Evolutionary conservation across 2,797 vertebrate genomes (phyloP).

Genomic region (Xerus rutilus): DNA sequence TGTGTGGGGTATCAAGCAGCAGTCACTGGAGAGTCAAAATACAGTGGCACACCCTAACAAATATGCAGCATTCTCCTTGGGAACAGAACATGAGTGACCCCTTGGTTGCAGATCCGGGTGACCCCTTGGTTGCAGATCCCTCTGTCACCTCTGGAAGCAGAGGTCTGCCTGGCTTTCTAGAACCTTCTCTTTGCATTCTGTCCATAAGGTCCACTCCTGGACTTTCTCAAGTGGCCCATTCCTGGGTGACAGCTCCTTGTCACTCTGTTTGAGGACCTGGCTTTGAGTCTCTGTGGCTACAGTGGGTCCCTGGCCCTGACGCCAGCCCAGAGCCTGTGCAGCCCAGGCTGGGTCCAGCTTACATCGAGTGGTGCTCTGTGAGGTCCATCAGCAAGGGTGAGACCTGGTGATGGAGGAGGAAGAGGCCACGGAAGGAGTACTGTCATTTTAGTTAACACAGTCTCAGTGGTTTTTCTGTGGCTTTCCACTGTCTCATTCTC

Average conservation of each 20-base stretch:
- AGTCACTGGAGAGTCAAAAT: neutral
- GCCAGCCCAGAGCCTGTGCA: neutral
- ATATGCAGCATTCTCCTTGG: neutral
- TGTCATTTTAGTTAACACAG: neutral
- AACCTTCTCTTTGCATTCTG: too few species aligned
- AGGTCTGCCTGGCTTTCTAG: neutral
- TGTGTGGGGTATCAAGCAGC: fast-evolving
- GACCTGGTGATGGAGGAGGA: fast-evolving
- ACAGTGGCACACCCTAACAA: fast-evolving
- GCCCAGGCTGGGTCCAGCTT: too few species aligned
- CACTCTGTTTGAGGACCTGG: too few species aligned
- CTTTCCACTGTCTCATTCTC: neutral
- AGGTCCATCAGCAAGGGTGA: neutral
- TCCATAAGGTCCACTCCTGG: neutral
- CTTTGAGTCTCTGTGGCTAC: neutral
- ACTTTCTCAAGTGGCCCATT: neutral
- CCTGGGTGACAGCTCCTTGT: neutral
- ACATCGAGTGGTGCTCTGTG: neutral
- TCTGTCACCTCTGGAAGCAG: neutral
- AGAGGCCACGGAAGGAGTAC: fast-evolving
- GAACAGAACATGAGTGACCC: fast-evolving
- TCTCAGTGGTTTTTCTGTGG: neutral
- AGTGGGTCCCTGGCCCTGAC: neutral
- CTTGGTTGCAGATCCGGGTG: too few species aligned
- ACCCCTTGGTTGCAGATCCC: neutral